Evolutionary conservation across 2,888 invertebrate species (phyloP), one percentile per base, ranked within the genome.

Genomic region (Clivina fossor): DNA sequence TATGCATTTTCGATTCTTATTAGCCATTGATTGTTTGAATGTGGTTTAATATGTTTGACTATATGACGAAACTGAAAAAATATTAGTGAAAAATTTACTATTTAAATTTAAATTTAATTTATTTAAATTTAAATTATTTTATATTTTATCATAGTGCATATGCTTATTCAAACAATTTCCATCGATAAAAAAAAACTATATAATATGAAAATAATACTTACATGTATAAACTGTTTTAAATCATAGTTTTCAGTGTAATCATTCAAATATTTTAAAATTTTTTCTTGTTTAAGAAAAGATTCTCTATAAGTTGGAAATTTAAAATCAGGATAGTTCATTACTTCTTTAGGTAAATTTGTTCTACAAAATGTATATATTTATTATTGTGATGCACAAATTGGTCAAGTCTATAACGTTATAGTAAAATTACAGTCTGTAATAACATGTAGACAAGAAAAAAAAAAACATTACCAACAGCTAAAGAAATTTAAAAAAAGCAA

Each of bases 281-380:
- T 85, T 44, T 82, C 79, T 16, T 90, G 87, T 0, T 80, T 78
- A 1, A 91, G 74, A 67, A 89, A 93, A 0, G 91, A 92, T 63
- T 79, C 80, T 4, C 85, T 75, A 61, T 82, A 82, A 54, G 83
- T 79, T 0, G 86, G 83, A 57, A 93, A 85, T 0, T 88, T 85
- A 72, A 86, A 91, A 69, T 91, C 93, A 0, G 91, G 90, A 70
- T 84, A 94, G 0, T 88, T 89, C 95, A 96, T 96, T 2, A 91
- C 82, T 76, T 96, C 93, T 69, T 93, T 94, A 0, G 95, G 95
- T 7, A 95, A 78, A 73, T 95, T 95, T 0, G 94, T 93, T 66
- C 94, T 94, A 78, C 33, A 80, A 77, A 40, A n/a, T n/a, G n/a
- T n/a, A n/a, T n/a, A n/a, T n/a, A n/a, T n/a, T n/a, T n/a, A n/a